Evolutionary conservation across 2,797 vertebrate genomes (phyloP).

Genomic region (Danionella dracula): DNA sequence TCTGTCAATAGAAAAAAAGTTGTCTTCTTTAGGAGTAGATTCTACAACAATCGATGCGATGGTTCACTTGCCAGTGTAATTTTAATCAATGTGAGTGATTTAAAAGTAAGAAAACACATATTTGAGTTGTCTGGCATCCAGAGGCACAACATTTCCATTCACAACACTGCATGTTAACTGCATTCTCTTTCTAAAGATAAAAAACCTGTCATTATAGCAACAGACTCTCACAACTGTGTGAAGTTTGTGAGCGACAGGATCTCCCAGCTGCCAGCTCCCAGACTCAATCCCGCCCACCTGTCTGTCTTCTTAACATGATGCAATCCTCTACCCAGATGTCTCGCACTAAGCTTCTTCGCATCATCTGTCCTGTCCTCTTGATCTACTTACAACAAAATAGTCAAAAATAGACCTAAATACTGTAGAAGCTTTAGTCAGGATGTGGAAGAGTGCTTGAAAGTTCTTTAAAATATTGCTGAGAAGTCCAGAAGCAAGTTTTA

Average conservation of each 20-base stretch:
- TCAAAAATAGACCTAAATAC: background rate
- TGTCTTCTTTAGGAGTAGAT: too few relatives aligned
- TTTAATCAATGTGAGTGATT: too few relatives aligned
- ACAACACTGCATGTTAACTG: too few relatives aligned
- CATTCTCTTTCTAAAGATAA: too few relatives aligned
- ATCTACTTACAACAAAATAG: background rate
- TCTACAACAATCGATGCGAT: too few relatives aligned
- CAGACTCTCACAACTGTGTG: background rate
- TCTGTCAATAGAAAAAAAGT: too few relatives aligned
- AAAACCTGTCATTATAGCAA: background rate
- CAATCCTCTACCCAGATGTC: constrained; percentile 55
- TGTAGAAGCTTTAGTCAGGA: background rate
- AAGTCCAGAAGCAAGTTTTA: too few relatives aligned
- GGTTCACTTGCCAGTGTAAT: too few relatives aligned
- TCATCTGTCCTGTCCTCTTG: background rate
- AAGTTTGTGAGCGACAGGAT: constrained; percentile 28
- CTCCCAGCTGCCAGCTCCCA: constrained; percentile 34
- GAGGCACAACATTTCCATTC: background rate
- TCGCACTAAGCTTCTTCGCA: constrained; percentile 24
- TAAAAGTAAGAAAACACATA: too few relatives aligned
- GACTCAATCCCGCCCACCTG: constrained; percentile 40
- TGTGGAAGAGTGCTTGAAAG: too few relatives aligned
- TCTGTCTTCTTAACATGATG: constrained; percentile 56
- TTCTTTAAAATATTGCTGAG: too few relatives aligned
- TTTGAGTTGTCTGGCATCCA: background rate